Conservation (phyloP, 2,888 invertebrate species). For the Neuroscelio doddi region DNA sequence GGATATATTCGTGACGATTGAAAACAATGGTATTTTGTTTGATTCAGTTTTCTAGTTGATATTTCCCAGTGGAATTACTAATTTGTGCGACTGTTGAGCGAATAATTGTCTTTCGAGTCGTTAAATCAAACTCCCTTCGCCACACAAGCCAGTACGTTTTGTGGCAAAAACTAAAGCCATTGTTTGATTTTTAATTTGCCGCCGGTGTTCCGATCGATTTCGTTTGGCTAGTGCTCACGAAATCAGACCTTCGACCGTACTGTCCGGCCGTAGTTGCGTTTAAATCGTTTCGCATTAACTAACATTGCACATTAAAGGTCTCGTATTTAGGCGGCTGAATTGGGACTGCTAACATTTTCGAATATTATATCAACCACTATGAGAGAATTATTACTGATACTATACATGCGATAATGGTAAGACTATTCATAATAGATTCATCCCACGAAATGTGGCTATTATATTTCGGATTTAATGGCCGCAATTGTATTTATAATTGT, state of each 20-base stretch:
- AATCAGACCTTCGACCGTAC: not conserved
- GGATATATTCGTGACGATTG: too few relatives aligned
- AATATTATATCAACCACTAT: not conserved
- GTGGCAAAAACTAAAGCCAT: conserved; percentile 41
- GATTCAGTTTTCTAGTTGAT: not conserved
- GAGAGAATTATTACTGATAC: not conserved
- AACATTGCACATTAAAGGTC: too few relatives aligned
- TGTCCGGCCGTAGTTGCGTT: not conserved
- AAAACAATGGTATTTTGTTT: too few relatives aligned
- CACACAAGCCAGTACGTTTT: conserved; percentile 33
- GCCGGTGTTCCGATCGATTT: conserved; percentile 40
- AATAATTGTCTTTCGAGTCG: not conserved
- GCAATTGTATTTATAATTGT: not conserved
- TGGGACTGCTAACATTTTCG: not conserved
- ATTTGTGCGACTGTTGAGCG: too few relatives aligned
- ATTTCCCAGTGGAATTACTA: too few relatives aligned
- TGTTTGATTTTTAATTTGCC: conserved; percentile 55
- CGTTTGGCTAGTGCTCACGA: conserved; percentile 6
- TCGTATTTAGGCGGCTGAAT: too few relatives aligned
- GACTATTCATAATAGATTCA: too few relatives aligned
- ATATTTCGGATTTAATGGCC: not conserved
- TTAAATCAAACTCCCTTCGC: not conserved
- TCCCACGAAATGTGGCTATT: too few relatives aligned
- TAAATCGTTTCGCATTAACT: too few relatives aligned
- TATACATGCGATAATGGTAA: not conserved